A percentile compares a stretch with the other conserved stretches of the same genome.
Conservation (phyloP, 2,797 vertebrate species). For the Cetoscarus ocellatus region DNA sequence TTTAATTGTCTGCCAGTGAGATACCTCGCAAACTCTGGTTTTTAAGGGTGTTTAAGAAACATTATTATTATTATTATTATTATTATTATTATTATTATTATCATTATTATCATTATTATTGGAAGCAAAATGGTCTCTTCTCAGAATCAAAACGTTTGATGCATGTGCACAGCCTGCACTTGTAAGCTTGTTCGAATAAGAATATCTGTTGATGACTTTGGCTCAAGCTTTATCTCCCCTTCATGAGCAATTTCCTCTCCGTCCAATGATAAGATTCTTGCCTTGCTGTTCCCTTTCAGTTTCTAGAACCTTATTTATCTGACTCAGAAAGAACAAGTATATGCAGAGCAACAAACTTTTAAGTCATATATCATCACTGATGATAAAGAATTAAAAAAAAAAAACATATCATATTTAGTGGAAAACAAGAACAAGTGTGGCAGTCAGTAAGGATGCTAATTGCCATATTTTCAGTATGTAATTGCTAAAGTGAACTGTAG, state of each 20-base stretch:
- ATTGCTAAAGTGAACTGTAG: too few relatives aligned
- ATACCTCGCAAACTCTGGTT: too few relatives aligned
- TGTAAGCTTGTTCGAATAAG: slow-evolving; percentile 47
- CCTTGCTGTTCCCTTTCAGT: slow-evolving; percentile 52
- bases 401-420: not conserved
- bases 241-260: slow-evolving; percentile 77
- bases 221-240: slow-evolving; percentile 58
- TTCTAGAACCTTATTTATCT: slow-evolving; percentile 68
- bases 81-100: too few relatives aligned
- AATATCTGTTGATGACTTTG: slow-evolving; percentile 58
- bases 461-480: too few relatives aligned
- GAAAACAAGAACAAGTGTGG: not conserved
- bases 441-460: too few relatives aligned
- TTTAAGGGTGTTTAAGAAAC: too few relatives aligned
- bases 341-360: slow-evolving; percentile 43
- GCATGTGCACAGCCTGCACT: slow-evolving; percentile 22
- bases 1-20: too few relatives aligned
- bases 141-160: slow-evolving; percentile 27
- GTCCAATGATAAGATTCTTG: slow-evolving; percentile 80
- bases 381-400: not conserved
- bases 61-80: too few relatives aligned
- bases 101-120: too few relatives aligned
- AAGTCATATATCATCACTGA: slow-evolving; percentile 11
- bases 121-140: slow-evolving; percentile 10
- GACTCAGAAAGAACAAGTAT: slow-evolving; percentile 60